Evolutionary conservation across 2,888 invertebrate genomes (phyloP), one percentile per base, ranked within the genome.

Genomic region (Microdon myrmicae): DNA sequence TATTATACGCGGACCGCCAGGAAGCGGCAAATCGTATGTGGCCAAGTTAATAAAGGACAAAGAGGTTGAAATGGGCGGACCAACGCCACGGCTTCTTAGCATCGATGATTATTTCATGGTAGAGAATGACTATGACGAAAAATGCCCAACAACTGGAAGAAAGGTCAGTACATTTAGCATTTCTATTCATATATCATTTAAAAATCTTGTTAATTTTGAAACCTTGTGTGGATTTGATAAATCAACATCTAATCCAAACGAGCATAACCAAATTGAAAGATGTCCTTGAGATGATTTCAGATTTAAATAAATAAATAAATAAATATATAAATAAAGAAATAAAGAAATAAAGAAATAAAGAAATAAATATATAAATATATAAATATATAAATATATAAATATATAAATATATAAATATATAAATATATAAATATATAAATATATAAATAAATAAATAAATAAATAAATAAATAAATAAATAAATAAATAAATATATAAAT

Each of bases 81-180:
- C 89, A 51, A 90, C 93, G n/a, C 94, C 92, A 0, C 84, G 96
- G 69, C 93, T 97, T 73, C 83, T 97, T 74, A 94, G 94, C 59
- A 85, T 97, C 59, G 96, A 97, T 78, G 96, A 97, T 81, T 97
- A 97, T 80, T 97, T 96, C 74, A 90, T 96, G 85, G 87, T 90
- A 55, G 93, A 93, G 79, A 87, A 88, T 56, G 93, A 92, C 79
- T 84, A 87, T 68, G 87, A 87, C 19, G 78, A 76, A 47, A 75
- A 75, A 38, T 79, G 79, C 54, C 73, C 76, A 0, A 78, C 76
- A 68, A 79, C 79, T 23, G 78, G 78, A 12, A 75, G 76, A 54
- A 79, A 76, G 73, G 77, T 75, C 22, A 68, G 69, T 61, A 6
- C 32, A 10, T 31, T 8, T 19, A 3, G 14, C 9, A n/a, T 17